phyloP scores from a whole-genome alignment of 2,113 vertebrate genomes.

The Dromaius novaehollandiae region DNA sequence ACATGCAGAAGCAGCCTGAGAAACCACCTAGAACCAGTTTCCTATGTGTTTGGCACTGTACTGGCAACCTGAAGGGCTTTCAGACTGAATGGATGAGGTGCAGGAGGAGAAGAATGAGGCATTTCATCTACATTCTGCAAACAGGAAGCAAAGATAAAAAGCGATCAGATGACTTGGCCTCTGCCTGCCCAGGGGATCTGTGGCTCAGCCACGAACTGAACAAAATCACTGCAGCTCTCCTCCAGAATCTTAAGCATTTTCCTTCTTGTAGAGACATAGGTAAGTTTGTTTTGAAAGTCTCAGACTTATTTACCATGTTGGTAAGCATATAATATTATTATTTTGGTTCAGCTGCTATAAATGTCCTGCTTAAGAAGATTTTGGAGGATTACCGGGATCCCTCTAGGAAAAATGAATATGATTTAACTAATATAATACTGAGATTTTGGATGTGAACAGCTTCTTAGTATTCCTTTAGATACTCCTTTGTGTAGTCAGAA shows the following conservation, averaged over 20 bases:
- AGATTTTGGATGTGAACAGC: background rate
- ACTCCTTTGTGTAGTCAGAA: background rate
- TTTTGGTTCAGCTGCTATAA: background rate
- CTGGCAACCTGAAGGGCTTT: background rate
- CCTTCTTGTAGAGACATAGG: background rate
- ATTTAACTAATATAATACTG: background rate
- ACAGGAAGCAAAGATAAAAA: background rate
- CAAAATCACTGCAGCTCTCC: background rate
- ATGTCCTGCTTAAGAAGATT: slow-evolving; percentile 28
- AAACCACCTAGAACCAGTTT: background rate
- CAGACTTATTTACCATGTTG: background rate
- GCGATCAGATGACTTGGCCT: background rate
- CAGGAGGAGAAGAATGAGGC: background rate
- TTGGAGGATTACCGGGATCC: background rate
- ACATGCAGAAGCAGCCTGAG: background rate
- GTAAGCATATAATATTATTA: slow-evolving; percentile 3
- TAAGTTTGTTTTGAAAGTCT: background rate
- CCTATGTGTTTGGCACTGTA: background rate
- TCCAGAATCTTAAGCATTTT: background rate
- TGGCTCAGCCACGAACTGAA: background rate
- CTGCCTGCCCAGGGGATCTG: background rate
- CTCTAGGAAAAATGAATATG: background rate
- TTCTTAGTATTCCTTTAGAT: background rate
- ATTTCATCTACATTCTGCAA: background rate
- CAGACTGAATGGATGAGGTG: background rate